Conservation (phyloP, 2,113 vertebrate genomes). For the Serilophus lunatus region DNA sequence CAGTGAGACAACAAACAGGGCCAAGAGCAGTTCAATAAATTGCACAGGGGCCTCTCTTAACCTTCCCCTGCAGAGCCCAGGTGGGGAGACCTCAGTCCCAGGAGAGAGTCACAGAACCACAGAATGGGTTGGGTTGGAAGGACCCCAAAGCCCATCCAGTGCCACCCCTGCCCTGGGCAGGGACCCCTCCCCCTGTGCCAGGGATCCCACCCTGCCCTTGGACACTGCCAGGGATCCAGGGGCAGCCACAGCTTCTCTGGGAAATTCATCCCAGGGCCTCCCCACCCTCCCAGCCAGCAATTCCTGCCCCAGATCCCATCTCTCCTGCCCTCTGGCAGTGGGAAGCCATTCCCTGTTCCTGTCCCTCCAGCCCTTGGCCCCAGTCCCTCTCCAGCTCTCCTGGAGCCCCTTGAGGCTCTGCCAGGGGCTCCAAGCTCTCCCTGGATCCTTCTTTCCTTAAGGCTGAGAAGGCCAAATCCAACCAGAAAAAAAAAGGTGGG, state of each 20-base stretch:
- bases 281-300: too few relatives aligned
- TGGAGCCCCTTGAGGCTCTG: neutral
- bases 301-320: neutral
- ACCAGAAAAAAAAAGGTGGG: neutral
- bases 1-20: fast-evolving
- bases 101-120: neutral
- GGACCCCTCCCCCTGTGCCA: too few relatives aligned
- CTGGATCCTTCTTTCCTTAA: neutral
- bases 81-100: fast-evolving
- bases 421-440: too few relatives aligned
- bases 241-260: too few relatives aligned
- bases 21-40: neutral
- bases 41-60: neutral
- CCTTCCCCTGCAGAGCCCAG: neutral
- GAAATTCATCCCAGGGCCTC: too few relatives aligned
- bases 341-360: neutral
- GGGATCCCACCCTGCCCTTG: too few relatives aligned
- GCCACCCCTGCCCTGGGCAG: neutral
- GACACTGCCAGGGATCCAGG: too few relatives aligned
- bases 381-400: neutral
- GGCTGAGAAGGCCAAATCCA: neutral
- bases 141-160: neutral
- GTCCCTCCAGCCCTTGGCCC: neutral
- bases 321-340: too few relatives aligned
- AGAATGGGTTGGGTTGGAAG: neutral